phyloP scores from a whole-genome alignment of 2,113 vertebrate genomes.

The Myiopsitta monachus region DNA sequence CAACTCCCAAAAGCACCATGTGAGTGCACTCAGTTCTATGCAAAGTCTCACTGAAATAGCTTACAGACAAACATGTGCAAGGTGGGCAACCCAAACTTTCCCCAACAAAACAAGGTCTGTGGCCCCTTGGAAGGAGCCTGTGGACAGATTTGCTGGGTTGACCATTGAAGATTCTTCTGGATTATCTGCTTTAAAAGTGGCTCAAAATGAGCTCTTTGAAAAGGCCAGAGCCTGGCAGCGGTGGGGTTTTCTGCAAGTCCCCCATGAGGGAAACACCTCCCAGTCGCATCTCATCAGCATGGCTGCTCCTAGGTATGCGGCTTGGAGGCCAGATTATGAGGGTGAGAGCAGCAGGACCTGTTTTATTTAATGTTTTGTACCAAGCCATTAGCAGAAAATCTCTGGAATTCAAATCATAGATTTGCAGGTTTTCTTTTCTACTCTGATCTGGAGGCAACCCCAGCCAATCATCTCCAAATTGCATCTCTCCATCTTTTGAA shows the following conservation, averaged over 20 bases:
- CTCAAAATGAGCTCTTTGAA: background rate
- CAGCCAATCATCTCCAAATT: background rate
- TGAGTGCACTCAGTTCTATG: background rate
- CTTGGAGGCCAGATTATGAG: background rate
- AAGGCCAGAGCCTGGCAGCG: background rate
- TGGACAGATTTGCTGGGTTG: background rate
- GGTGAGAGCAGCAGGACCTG: background rate
- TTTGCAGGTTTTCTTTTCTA: background rate
- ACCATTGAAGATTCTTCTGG: background rate
- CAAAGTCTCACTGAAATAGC: background rate
- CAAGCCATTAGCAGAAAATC: background rate
- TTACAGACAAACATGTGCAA: background rate
- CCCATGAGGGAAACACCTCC: background rate
- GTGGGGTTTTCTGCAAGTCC: background rate
- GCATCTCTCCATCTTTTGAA: background rate
- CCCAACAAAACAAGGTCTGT: background rate
- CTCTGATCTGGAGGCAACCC: background rate
- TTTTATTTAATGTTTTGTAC: background rate
- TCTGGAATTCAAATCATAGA: background rate
- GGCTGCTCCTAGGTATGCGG: background rate
- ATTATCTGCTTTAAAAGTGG: background rate
- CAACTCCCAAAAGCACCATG: accelerated
- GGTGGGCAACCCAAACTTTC: background rate
- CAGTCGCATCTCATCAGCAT: accelerated
- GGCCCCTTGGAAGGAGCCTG: background rate